Conservation (phyloP, 2,797 vertebrate species). For the Ceryle rudis region DNA sequence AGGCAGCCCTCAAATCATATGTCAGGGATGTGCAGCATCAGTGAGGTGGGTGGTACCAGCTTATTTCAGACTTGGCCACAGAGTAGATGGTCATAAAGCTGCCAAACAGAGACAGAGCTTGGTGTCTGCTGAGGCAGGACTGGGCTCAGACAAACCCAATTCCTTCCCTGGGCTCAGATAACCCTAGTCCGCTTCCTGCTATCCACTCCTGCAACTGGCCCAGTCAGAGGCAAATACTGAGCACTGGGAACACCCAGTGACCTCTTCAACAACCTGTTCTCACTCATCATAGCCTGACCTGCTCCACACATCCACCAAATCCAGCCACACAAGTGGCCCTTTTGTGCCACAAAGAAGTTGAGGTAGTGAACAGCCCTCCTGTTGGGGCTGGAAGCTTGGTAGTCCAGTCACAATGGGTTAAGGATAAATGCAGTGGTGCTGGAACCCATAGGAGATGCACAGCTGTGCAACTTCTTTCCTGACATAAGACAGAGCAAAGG, state of each 20-base stretch:
- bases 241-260: background rate
- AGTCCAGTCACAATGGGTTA: background rate
- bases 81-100: background rate
- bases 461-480: background rate
- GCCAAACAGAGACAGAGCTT: background rate
- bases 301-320: background rate
- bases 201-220: background rate
- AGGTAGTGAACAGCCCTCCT: background rate
- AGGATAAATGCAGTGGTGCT: background rate
- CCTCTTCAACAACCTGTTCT: background rate
- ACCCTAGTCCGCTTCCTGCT: background rate
- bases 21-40: background rate
- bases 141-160: background rate
- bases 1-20: background rate
- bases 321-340: background rate
- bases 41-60: background rate
- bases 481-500: background rate
- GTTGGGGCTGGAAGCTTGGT: background rate
- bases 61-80: background rate
- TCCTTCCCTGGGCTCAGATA: background rate
- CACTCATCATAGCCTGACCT: accelerated
- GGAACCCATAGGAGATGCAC: background rate
- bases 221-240: background rate
- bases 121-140: background rate
- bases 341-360: background rate